Conservation (phyloP, 2,888 invertebrate species). For the Cotesia congregata region DNA sequence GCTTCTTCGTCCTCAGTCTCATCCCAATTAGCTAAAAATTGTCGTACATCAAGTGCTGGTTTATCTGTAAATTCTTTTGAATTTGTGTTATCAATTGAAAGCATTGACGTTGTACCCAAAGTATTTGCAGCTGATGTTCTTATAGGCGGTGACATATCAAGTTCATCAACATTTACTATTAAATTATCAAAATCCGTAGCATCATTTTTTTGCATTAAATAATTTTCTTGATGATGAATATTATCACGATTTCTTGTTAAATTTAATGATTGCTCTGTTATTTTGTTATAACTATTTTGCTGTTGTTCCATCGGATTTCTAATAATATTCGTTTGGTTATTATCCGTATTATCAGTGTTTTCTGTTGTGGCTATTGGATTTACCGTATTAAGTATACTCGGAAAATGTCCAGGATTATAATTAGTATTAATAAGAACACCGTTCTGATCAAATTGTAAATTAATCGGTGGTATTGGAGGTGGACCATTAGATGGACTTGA, state of each 20-base stretch:
- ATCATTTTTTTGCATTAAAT: slow-evolving; percentile 42
- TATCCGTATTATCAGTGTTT: slow-evolving; percentile 22
- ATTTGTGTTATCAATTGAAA: slow-evolving; percentile 39
- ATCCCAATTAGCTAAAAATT: slow-evolving; percentile 68
- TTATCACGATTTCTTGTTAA: slow-evolving; percentile 42
- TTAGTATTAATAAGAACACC: slow-evolving; percentile 65
- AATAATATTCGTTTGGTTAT: slow-evolving; percentile 11
- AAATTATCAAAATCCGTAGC: slow-evolving; percentile 40
- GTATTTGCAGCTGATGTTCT: slow-evolving; percentile 16
- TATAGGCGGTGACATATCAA: slow-evolving; percentile 45
- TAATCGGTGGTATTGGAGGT: slow-evolving; percentile 59
- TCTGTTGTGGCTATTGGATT: slow-evolving; percentile 31
- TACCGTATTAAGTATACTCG: slow-evolving; percentile 44
- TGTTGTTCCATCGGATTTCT: slow-evolving; percentile 4
- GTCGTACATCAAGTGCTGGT: slow-evolving; percentile 66
- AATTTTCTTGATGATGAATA: slow-evolving; percentile 43
- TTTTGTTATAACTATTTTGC: slow-evolving; percentile 44
- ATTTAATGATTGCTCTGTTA: slow-evolving; percentile 46
- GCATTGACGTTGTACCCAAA: slow-evolving; percentile 27
- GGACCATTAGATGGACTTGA: slow-evolving; percentile 41
- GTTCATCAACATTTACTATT: slow-evolving; percentile 38
- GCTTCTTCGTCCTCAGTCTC: slow-evolving; percentile 67
- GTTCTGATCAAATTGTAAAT: slow-evolving; percentile 67
- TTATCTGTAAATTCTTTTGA: slow-evolving; percentile 62
- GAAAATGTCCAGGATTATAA: slow-evolving; percentile 55